Evolutionary conservation across 2,797 vertebrate genomes (phyloP).

Genomic region (Centropyge bicolor): DNA sequence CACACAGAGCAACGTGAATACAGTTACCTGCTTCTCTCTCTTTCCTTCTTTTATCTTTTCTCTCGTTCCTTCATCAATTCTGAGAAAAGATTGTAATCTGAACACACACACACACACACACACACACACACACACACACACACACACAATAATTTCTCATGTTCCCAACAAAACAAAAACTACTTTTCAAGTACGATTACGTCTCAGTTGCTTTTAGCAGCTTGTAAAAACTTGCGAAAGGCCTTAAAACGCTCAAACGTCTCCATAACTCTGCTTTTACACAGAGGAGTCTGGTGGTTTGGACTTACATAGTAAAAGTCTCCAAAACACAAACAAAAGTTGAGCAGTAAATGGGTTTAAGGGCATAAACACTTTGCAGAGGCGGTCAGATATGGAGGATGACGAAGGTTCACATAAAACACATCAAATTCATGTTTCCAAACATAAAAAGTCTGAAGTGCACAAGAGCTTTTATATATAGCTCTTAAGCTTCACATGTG

Average conservation of each 20-base stretch:
- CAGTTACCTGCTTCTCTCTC: background rate
- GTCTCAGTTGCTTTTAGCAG: constrained; percentile 41
- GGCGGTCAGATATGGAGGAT: background rate
- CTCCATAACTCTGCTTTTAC: constrained; percentile 16
- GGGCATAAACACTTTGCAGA: background rate
- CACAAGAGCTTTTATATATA: no score
- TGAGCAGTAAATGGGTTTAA: background rate
- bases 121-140: background rate
- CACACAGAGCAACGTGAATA: constrained; percentile 13
- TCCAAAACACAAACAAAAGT: constrained; percentile 3
- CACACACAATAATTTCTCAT: constrained; percentile 9
- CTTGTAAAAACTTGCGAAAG: constrained; percentile 49
- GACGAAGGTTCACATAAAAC: background rate
- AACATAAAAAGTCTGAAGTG: background rate
- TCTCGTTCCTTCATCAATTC: background rate
- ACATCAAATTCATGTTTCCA: background rate
- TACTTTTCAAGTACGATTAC: background rate
- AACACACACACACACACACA: background rate
- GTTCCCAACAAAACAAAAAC: background rate
- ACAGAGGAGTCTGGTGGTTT: constrained; percentile 3
- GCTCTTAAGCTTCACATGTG: background rate
- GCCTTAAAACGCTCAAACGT: constrained; percentile 24
- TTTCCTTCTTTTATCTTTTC: background rate
- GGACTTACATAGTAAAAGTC: constrained; percentile 25
- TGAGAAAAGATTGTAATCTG: constrained; percentile 6